These are phyloP conservation scores for Sarcophaga bullata DNA, from an alignment of 1,140 invertebrate genomes.

Conservation along the genomic window DNA sequence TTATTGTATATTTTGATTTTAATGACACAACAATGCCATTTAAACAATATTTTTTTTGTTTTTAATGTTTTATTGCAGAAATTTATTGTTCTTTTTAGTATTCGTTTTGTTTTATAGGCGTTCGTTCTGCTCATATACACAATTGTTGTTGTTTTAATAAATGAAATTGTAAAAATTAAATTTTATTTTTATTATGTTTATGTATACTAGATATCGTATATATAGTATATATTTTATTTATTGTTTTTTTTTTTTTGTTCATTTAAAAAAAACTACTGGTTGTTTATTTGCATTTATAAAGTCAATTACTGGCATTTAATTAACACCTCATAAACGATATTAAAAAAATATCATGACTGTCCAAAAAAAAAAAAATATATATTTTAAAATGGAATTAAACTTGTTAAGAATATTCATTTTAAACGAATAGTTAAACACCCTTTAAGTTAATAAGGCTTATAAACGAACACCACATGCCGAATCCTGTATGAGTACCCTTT, in stretches of 20 bases:
- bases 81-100: background rate
- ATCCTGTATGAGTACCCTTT: no score
- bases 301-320: slow-evolving; percentile 3
- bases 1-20: background rate
- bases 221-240: no score
- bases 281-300: slow-evolving; percentile 6
- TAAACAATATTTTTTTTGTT: background rate
- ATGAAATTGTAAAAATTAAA: background rate
- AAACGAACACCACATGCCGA: no score
- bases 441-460: no score
- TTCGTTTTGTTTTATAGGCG: background rate
- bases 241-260: no score
- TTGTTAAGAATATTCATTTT: background rate
- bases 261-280: background rate
- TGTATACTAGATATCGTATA: no score
- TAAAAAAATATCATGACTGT: background rate
- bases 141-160: background rate
- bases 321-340: slow-evolving; percentile 11
- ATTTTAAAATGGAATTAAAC: background rate
- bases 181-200: no score
- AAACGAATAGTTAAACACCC: no score
- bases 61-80: background rate
- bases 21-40: no score
- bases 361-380: background rate
- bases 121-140: no score